Percentiles rank a stretch among this genome's conserved stretches.
Conservation (phyloP, 2,888 invertebrate species). For the Macrophya annulata region DNA sequence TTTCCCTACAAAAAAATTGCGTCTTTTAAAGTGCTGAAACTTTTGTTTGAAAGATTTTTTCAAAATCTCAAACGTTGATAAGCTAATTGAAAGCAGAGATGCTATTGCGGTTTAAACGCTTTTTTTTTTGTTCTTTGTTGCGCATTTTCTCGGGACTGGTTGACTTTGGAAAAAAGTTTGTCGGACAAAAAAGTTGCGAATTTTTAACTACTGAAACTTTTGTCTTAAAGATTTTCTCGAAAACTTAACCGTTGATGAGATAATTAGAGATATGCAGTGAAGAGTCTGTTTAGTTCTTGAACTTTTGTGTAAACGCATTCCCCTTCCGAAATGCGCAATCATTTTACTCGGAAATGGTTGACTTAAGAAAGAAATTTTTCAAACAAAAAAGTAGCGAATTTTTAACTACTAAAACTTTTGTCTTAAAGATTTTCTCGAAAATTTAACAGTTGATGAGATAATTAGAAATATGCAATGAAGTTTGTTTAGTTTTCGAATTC, state of each 20-base stretch:
- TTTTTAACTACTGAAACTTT: neutral
- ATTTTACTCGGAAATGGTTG: neutral
- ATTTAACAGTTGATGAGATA: constrained; percentile 6
- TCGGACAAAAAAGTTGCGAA: neutral
- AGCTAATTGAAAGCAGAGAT: neutral
- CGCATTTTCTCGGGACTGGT: neutral
- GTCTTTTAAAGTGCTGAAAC: neutral
- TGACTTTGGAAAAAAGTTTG: neutral
- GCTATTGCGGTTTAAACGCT: neutral
- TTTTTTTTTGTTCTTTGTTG: neutral
- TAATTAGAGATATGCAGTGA: constrained; percentile 3
- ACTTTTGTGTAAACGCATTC: neutral
- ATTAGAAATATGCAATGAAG: neutral
- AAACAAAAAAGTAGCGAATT: neutral
- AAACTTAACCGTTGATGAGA: neutral
- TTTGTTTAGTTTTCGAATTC: neutral
- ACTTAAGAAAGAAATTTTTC: neutral
- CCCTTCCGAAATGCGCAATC: neutral
- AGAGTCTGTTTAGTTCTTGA: neutral
- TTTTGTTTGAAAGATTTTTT: neutral
- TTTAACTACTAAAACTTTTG: neutral
- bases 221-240: neutral
- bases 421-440: neutral
- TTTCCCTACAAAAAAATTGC: neutral
- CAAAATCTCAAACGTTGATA: neutral